phyloP scores from a whole-genome alignment of 1,140 invertebrate species.

The Cataglyphis hispanica region DNA sequence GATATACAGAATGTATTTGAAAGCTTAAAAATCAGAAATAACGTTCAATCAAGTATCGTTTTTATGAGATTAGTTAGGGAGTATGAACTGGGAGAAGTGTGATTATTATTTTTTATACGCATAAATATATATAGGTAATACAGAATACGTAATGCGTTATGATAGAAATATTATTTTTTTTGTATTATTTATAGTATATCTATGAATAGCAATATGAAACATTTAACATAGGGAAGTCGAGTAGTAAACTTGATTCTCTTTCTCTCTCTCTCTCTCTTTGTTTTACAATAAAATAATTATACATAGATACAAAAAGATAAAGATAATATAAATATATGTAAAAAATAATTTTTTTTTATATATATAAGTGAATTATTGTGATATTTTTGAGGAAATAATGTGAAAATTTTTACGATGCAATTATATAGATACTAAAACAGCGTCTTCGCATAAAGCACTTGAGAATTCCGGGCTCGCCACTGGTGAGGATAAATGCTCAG shows the following conservation, averaged over 20 bases:
- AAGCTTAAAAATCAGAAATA: constrained; percentile 19
- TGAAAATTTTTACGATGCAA: neutral
- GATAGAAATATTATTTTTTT: neutral
- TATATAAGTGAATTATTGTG: neutral
- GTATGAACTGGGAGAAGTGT: neutral
- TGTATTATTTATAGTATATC: neutral
- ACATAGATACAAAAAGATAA: neutral
- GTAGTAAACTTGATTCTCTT: neutral
- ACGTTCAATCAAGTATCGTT: neutral
- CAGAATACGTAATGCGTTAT: neutral
- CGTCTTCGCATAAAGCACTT: neutral
- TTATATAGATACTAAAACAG: neutral
- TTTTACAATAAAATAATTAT: neutral
- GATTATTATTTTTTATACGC: neutral
- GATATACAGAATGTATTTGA: neutral
- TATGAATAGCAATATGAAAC: neutral
- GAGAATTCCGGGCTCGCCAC: neutral
- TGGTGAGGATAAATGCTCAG: constrained; percentile 24
- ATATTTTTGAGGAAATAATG: neutral
- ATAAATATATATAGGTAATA: neutral
- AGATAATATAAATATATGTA: neutral
- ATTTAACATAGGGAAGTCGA: too few relatives aligned
- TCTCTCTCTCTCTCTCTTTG: too few relatives aligned
- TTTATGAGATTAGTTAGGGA: neutral
- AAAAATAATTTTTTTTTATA: neutral